phyloP scores from a whole-genome alignment of 2,797 vertebrate species.

The Columba guinea region DNA sequence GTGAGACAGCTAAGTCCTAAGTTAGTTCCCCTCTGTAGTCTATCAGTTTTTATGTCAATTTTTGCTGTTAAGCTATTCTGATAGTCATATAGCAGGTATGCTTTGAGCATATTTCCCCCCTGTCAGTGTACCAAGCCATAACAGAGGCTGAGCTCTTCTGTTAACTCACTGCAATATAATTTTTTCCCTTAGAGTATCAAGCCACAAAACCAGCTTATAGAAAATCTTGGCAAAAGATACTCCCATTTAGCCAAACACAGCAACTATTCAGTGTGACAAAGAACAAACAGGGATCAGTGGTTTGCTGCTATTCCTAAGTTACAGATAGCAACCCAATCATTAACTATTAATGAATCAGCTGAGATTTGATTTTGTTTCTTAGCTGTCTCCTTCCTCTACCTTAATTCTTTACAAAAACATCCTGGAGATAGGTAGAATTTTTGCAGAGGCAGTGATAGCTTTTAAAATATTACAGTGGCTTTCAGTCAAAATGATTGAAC shows the following conservation, averaged over 20 bases:
- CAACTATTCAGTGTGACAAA: background rate
- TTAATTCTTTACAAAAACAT: background rate
- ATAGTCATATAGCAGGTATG: rapidly evolving
- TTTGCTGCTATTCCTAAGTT: background rate
- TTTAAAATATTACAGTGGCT: background rate
- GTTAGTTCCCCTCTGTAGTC: background rate
- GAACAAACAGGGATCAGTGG: background rate
- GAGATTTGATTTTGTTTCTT: background rate
- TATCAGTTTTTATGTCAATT: background rate
- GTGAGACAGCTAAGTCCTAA: background rate
- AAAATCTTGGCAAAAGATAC: background rate
- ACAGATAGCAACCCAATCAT: background rate
- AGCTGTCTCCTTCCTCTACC: background rate
- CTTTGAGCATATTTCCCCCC: background rate
- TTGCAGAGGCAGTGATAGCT: background rate
- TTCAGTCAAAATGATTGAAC: background rate
- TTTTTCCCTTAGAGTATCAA: background rate
- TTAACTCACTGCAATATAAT: background rate
- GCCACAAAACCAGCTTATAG: background rate
- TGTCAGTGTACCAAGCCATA: background rate
- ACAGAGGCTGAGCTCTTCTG: background rate
- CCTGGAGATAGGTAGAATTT: background rate
- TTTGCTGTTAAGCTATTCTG: background rate
- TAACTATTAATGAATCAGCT: background rate
- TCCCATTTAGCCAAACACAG: background rate